Evolutionary conservation across 2,888 invertebrate genomes (phyloP), one percentile per base, ranked within the genome.

Genomic region (Eretmocerus hayati): DNA sequence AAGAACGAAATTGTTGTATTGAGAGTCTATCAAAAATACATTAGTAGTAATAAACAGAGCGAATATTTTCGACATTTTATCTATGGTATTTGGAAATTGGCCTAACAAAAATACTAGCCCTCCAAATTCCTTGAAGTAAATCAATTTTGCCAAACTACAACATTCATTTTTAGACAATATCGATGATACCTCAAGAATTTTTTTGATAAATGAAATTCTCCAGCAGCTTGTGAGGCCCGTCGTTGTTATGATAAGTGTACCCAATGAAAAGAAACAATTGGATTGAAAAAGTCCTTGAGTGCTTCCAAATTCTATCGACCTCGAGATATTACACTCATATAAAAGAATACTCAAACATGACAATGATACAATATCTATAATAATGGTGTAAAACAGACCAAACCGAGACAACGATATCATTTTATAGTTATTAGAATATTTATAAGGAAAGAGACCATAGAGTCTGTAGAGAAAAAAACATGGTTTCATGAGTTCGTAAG

Each of bases 361-460:
- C 2, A 48, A 15, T 3, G 46, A 57, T 4, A 52, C 0, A 0
- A 54, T 18, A 0, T 55, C 45, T 4, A 57, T 0, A 2, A 63
- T 21, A 3, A 57, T 50, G 2, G 65, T 56, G 31, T 54, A 60
- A 3, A 58, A 47, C 13, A 55, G 56, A 5, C 59, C 59, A 4
- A 42, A 13, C n/a, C 51, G 55, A 5, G 61, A 62, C 6, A 54
- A 16, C 2, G 35, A 21, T 5, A 62, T 54, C 32, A 41, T 42
- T 5, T 55, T 50, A 39, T 50, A 56, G 1, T 36, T 49, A 18
- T 58, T 54, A n/a, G n/a, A n/a, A n/a, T n/a, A n/a, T 36, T 51
- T 50, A 43, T 61, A 64, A 0, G 65, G 65, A 15, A 61, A 58
- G 2, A 64, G 42, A 2, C 63, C 64, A 23, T 56, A 53, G 11